A percentile compares a stretch with the other conserved stretches of the same genome.
Evolutionary conservation across 2,797 vertebrate genomes (phyloP).

Genomic region (Chiloscyllium punctatum): DNA sequence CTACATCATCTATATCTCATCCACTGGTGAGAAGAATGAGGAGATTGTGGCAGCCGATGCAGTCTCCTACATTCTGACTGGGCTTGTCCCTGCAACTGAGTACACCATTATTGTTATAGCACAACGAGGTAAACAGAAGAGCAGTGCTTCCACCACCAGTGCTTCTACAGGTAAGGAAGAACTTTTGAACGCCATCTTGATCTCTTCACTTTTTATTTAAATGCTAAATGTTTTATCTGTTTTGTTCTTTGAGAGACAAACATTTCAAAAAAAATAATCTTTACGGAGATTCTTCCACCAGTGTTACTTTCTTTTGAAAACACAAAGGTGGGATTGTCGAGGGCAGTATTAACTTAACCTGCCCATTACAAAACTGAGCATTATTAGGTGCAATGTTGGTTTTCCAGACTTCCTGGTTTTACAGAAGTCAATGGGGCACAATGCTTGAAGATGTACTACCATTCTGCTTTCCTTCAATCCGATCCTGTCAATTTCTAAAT

Average conservation of each 20-base stretch:
- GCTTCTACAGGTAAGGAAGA: slow-evolving; percentile 74
- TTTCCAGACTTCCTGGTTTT: background rate
- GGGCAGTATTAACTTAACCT: background rate
- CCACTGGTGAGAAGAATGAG: slow-evolving; percentile 63
- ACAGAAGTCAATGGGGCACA: background rate
- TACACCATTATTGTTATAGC: slow-evolving; percentile 74
- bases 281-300: background rate
- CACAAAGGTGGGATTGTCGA: too few species aligned
- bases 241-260: background rate
- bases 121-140: slow-evolving; percentile 78
- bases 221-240: background rate
- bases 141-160: slow-evolving; percentile 61
- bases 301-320: background rate
- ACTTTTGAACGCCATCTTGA: background rate
- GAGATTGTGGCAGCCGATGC: slow-evolving; percentile 60
- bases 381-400: background rate
- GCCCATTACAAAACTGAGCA: background rate
- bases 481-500: background rate
- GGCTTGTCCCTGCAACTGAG: slow-evolving; percentile 69
- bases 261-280: background rate
- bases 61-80: slow-evolving; percentile 63
- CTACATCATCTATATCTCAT: slow-evolving; percentile 60
- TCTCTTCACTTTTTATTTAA: background rate
- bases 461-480: background rate
- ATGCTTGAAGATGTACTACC: background rate